Conservation (phyloP, 1,140 invertebrate species). For the Lucilia sericata region DNA sequence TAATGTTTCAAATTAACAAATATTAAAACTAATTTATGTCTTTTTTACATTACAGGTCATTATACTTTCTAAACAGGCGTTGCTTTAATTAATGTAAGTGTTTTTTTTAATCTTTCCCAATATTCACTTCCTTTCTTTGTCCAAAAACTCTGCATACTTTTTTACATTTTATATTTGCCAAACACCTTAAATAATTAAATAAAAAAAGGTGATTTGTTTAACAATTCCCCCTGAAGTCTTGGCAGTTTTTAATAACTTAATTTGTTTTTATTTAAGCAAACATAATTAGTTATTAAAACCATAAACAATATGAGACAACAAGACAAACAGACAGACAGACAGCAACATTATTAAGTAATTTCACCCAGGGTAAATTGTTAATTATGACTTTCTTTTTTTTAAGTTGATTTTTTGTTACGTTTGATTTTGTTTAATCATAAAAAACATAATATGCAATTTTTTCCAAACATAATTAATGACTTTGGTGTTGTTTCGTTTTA, state of each 20-base stretch:
- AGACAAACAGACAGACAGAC: neutral
- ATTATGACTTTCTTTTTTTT: neutral
- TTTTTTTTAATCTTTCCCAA: neutral
- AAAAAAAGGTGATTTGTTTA: too few relatives aligned
- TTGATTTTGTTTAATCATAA: neutral
- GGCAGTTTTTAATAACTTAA: neutral
- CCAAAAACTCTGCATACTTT: too few relatives aligned
- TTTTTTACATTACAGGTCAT: too few relatives aligned
- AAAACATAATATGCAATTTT: neutral
- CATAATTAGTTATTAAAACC: slow-evolving; percentile 16
- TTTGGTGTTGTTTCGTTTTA: neutral
- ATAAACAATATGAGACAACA: neutral
- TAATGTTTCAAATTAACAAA: too few relatives aligned
- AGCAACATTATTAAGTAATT: slow-evolving; percentile 13
- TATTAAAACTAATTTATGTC: too few relatives aligned
- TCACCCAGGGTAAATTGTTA: neutral
- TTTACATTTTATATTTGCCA: too few relatives aligned
- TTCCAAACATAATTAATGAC: neutral
- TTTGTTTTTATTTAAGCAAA: slow-evolving; percentile 3
- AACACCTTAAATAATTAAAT: too few relatives aligned
- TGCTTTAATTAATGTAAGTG: neutral
- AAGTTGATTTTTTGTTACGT: neutral
- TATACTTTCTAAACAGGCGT: too few relatives aligned
- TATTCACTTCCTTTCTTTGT: neutral
- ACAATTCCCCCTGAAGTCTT: neutral